Conservation (phyloP, 2,888 invertebrate species). For the Trachelus tabidus region DNA sequence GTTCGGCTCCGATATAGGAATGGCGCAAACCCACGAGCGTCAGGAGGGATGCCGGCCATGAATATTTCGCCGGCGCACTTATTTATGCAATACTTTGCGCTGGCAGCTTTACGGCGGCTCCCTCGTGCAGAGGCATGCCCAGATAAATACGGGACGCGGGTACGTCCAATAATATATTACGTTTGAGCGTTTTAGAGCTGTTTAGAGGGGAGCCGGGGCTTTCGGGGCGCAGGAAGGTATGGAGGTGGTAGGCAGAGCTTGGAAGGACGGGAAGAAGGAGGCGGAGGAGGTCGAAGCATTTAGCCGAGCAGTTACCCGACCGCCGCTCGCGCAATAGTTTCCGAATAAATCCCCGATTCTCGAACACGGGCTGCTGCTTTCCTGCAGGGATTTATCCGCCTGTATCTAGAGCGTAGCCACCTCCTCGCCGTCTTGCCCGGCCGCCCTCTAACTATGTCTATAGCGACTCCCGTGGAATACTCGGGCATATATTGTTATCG, state of each 20-base stretch:
- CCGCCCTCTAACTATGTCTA: conserved; percentile 43
- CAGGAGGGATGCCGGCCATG: conserved; percentile 50
- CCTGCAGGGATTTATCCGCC: conserved; percentile 54
- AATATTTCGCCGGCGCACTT: conserved; percentile 65
- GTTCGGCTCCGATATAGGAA: conserved; percentile 32
- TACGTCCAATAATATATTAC: conserved; percentile 63
- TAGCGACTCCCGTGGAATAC: conserved; percentile 27
- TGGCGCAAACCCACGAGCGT: conserved; percentile 14
- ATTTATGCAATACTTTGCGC: conserved; percentile 66
- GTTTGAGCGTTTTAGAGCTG: conserved; percentile 61
- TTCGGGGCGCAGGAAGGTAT: conserved; percentile 21
- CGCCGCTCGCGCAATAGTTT: conserved; percentile 55
- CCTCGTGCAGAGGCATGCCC: conserved; percentile 37
- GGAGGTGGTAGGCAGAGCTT: conserved; percentile 26
- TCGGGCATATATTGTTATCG: conserved; percentile 23
- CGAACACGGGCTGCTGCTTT: conserved; percentile 56
- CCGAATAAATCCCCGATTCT: conserved; percentile 64
- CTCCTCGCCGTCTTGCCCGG: conserved; percentile 32
- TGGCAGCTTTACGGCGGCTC: conserved; percentile 64
- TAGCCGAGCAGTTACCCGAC: conserved; percentile 33
- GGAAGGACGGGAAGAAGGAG: conserved; percentile 28
- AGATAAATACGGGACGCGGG: conserved; percentile 44
- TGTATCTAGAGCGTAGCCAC: too few species aligned
- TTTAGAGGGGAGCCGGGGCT: conserved; percentile 48
- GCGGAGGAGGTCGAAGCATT: conserved; percentile 37